These are phyloP conservation scores for Hyperoodon ampullatus DNA, from an alignment of 2,113 vertebrate genomes.

Conservation along the genomic window DNA sequence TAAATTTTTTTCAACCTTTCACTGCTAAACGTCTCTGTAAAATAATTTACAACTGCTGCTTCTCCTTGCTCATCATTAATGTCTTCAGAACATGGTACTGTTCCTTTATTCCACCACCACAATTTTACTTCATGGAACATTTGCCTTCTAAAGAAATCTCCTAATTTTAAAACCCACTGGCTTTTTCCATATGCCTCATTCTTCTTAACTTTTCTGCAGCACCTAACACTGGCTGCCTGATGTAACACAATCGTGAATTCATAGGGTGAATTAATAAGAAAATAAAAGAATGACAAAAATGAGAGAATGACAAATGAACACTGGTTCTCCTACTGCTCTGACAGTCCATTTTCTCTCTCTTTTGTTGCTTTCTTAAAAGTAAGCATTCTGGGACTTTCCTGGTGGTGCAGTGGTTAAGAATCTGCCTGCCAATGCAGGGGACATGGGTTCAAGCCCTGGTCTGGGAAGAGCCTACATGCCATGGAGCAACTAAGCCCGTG, in stretches of 20 bases:
- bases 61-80: not conserved
- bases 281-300: slow-evolving; percentile 18
- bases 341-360: not conserved
- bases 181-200: not conserved
- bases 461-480: no score
- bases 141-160: not conserved
- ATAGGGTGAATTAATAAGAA: not conserved
- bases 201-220: not conserved
- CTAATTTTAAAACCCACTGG: slow-evolving; percentile 15
- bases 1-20: not conserved
- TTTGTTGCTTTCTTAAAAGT: not conserved
- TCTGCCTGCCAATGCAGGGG: no score
- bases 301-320: slow-evolving; percentile 9
- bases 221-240: not conserved
- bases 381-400: not conserved
- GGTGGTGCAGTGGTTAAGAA: no score
- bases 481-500: no score
- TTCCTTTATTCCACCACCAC: not conserved
- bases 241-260: not conserved
- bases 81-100: not conserved
- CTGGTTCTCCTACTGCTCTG: not conserved
- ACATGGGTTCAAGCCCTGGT: no score
- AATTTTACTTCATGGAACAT: not conserved
- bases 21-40: not conserved
- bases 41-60: not conserved